A percentile compares a stretch with the other conserved stretches of the same genome.
These are phyloP conservation scores for Aromia moschata DNA, from an alignment of 2,888 invertebrate genomes.

Conservation along the genomic window DNA sequence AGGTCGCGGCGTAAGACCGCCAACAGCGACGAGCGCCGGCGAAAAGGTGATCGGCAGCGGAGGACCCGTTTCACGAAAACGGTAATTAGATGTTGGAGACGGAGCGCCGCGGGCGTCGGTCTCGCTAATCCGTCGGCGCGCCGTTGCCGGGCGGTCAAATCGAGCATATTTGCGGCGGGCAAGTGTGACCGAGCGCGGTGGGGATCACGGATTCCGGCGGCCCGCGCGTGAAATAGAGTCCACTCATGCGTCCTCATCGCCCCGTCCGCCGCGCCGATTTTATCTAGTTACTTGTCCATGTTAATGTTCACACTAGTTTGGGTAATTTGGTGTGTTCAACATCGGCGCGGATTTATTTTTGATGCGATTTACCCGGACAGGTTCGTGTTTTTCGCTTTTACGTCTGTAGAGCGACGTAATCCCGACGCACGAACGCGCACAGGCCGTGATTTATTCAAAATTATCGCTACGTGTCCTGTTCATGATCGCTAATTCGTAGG, in stretches of 20 bases:
- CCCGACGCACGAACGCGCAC: not conserved
- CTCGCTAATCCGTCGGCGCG: constrained; percentile 30
- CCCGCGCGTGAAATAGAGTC: constrained; percentile 51
- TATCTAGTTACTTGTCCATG: constrained; percentile 53
- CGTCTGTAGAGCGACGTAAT: not conserved
- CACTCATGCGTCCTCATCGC: constrained; percentile 49
- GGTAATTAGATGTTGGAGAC: constrained; percentile 36
- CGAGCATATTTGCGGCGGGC: constrained; percentile 40
- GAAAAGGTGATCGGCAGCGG: constrained; percentile 23
- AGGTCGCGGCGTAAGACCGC: no score
- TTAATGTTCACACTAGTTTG: constrained; percentile 50
- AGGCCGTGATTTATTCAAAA: no score
- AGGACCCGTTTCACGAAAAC: constrained; percentile 22
- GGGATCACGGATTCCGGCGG: constrained; percentile 43
- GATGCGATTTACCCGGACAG: constrained; percentile 34
- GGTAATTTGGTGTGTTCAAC: constrained; percentile 48
- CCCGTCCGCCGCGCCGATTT: constrained; percentile 47
- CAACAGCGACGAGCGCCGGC: no score
- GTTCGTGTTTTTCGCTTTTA: not conserved
- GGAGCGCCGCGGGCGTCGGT: constrained; percentile 28
- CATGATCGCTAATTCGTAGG: no score
- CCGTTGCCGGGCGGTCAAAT: constrained; percentile 37
- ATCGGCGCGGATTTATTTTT: constrained; percentile 43
- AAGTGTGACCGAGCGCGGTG: constrained; percentile 33
- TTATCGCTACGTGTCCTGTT: no score